Base-by-base conservation (phyloP, 2,888 invertebrate genomes). In the Thecocarcelia acutangulata region DNA sequence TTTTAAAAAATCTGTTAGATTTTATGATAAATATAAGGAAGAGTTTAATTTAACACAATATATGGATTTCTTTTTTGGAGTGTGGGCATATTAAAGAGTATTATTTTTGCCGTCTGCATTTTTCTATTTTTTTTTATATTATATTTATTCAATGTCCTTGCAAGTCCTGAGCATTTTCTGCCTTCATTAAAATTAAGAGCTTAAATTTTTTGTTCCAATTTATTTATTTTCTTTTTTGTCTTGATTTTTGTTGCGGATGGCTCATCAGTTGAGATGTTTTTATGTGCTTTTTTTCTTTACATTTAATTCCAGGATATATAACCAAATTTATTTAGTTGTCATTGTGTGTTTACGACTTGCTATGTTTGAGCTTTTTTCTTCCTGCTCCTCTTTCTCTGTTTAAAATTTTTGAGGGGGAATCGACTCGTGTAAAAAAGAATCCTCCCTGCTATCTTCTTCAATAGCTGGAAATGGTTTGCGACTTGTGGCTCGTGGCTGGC, bases 101-200 rank as follows among this genome's bases (percentile, higher is more conserved):
- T 28, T 28, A 28, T 4, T 4, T 28, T 28, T 28, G 28, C 33
- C 33, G 9, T 24, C 33, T 33, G 6, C 6, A 33, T 8, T 5
- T 3, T 24, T 24, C 8, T 33, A 8, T 9, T 33, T 9, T 33
- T 8, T 9, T 33, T 33, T 33, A 5, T 9, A 6, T 33, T 33
- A 33, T 1, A 1, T 8, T 9, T 1, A 8, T 33, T 33, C 33
- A 5, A 5, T 33, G 6, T 9, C 6, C 33, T 1, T 33, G 9
- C 33, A 33, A 33, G 9, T 33, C 8, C 1, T 33, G 9, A 33
- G 33, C 33, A 33, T 8, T 33, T 33, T 33, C 33, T 33, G 1
- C 9, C 4, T 33, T 1, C 87, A 87, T 88, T 88, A 87, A 87
- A 88, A 88, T 88, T 88, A 88, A 88, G 86, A 87, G 87, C 85